A percentile compares a stretch with the other conserved stretches of the same genome.
These are phyloP conservation scores for Drosophila pseudoananassae DNA, from an alignment of 1,140 invertebrate genomes.

Conservation along the genomic window DNA sequence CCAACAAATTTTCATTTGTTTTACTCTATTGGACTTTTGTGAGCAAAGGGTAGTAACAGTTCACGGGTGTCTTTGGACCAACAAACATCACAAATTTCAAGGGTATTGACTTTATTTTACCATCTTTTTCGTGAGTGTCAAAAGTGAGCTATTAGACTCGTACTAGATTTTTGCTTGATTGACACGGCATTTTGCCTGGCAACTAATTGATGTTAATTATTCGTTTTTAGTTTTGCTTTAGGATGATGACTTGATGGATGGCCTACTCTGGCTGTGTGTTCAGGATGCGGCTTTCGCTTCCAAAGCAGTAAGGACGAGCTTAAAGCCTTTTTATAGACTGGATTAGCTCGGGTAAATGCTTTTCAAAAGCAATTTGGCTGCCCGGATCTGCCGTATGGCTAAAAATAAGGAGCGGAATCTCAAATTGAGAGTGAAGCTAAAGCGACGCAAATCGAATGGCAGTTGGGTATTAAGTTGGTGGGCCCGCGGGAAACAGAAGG, in stretches of 20 bases:
- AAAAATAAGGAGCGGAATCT: slow-evolving; percentile 55
- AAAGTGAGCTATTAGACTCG: slow-evolving; percentile 57
- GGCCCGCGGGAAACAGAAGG: background rate
- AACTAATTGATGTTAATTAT: slow-evolving; percentile 78
- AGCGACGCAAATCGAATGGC: slow-evolving; percentile 75
- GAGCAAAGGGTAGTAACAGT: background rate
- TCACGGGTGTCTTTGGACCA: background rate
- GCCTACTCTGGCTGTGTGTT: background rate
- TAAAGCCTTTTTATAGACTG: slow-evolving; percentile 34
- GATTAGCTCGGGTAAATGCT: slow-evolving; percentile 38
- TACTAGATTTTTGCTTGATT: slow-evolving; percentile 53
- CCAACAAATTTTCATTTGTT: slow-evolving; percentile 57
- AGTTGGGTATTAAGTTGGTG: slow-evolving; percentile 52
- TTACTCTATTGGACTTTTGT: slow-evolving; percentile 4
- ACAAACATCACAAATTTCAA: background rate
- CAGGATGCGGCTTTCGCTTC: background rate
- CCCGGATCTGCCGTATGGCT: slow-evolving; percentile 11
- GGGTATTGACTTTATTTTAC: slow-evolving; percentile 10
- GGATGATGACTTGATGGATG: slow-evolving; percentile 59
- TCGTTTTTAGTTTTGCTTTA: slow-evolving; percentile 42
- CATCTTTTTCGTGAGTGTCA: slow-evolving; percentile 11
- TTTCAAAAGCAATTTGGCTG: slow-evolving; percentile 39
- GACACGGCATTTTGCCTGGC: slow-evolving; percentile 57
- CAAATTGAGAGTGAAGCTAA: slow-evolving; percentile 69
- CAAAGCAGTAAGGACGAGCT: slow-evolving; percentile 21